phyloP scores from a whole-genome alignment of 2,113 vertebrate species.

The Poecilia latipinna region DNA sequence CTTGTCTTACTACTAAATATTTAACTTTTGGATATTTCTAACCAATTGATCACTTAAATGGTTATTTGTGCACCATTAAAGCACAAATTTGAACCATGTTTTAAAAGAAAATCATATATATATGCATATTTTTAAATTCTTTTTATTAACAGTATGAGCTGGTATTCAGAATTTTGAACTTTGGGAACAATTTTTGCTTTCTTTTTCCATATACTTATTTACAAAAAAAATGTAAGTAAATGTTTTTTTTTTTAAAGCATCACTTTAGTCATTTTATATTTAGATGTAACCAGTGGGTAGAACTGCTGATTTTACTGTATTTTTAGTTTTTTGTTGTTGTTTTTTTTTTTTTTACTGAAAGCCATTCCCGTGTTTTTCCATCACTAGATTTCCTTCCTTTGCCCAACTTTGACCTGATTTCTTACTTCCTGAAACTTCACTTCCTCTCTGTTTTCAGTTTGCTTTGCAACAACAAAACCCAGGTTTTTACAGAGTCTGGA shows the following conservation, averaged over 20 bases:
- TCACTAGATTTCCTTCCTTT: conserved; percentile 62
- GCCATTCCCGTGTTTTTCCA: conserved; percentile 10
- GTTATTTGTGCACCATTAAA: not conserved
- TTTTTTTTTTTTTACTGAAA: not conserved
- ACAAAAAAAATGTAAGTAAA: too few species aligned
- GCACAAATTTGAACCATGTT: not conserved
- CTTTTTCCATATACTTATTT: too few species aligned
- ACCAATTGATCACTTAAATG: not conserved
- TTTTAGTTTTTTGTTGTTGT: not conserved
- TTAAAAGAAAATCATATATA: not conserved
- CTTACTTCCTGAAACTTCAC: conserved; percentile 22
- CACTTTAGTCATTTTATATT: not conserved
- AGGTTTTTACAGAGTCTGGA: not conserved
- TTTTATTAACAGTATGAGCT: too few species aligned
- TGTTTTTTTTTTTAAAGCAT: too few species aligned
- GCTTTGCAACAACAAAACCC: not conserved
- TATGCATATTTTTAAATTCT: too few species aligned
- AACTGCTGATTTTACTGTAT: not conserved
- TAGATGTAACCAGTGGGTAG: not conserved
- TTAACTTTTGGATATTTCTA: not conserved
- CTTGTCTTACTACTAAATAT: not conserved
- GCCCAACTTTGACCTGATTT: conserved; percentile 6
- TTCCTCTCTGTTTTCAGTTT: conserved; percentile 63
- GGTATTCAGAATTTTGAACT: too few species aligned
- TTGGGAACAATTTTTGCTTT: too few species aligned